Base-by-base conservation (phyloP, 23 tunicate species). In the Styela plicata region DNA sequence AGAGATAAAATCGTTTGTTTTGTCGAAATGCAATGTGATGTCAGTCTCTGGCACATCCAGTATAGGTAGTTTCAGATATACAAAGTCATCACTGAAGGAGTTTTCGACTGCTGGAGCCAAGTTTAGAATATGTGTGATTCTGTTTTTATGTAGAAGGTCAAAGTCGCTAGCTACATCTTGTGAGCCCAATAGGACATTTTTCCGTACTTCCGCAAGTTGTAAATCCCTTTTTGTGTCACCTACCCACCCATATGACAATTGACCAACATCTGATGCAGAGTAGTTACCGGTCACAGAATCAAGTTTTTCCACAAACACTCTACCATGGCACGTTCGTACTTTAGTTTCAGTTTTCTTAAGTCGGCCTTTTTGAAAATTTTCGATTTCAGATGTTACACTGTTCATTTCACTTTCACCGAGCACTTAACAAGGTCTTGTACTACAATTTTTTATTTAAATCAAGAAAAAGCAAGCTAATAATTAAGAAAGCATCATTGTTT, bases 101-200 rank as follows among this genome's bases (percentile, higher is more conserved):
- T 83, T 83, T 74, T 79, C 70, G n/a, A 83, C 69, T 19, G 52
- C 73, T 21, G 65, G 31, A 73, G 87, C 80, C 1, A 83, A 36
- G 65, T 83, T 83, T 2, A 83, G 52, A 21, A 83, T 83, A 44
- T 83, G 87, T 10, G 87, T 83, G 22, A 83, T 74, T n/a, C 74
- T 24, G 23, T 64, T 62, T 64, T 83, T 33, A n/a, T 74, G 24
- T 27, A 83, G 61, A 28, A 83, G 69, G 29, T 25, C 73, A 19
- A 70, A 31, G 63, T 63, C 63, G 24, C 52, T 57, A 32, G 81
- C 87, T 0, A 74, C 80, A 63, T 83, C 87, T 34, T 83, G 87
- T 2, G 87, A 83, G 19, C 87, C 78, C 44, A 83, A 74, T 53
- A 33, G 74, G 31, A 83, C 63, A 35, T 74, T 63, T 10, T 63